Evolutionary conservation across 2,113 vertebrate genomes (phyloP).

Genomic region (Pithys albifrons): DNA sequence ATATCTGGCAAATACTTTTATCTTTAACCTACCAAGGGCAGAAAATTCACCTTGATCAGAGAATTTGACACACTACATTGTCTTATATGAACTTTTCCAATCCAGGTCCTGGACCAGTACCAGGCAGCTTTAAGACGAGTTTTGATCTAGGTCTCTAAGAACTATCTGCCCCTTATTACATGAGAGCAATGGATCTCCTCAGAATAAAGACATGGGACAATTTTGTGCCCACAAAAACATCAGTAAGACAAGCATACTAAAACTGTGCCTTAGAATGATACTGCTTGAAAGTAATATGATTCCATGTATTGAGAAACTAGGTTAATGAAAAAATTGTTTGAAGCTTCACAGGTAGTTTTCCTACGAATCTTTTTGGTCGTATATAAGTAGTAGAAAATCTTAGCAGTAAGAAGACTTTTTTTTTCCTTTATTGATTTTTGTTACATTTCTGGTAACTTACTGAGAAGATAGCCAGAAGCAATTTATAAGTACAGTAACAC

Average conservation of each 20-base stretch:
- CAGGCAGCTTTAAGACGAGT: background rate
- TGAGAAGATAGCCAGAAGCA: conserved; percentile 34
- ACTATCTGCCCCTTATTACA: background rate
- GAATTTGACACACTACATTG: background rate
- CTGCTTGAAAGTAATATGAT: background rate
- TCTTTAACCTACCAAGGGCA: background rate
- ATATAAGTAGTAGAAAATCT: conserved; percentile 21
- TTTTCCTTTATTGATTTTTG: conserved; percentile 13
- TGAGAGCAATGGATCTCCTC: background rate
- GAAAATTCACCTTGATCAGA: background rate
- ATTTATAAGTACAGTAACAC: conserved; percentile 20
- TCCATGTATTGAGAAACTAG: background rate
- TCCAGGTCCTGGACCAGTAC: background rate
- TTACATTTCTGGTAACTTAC: conserved; percentile 37
- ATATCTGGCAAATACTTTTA: background rate
- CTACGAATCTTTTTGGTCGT: background rate
- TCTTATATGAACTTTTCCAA: background rate
- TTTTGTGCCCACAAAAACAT: background rate
- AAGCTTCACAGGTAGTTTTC: background rate
- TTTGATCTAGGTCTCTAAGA: background rate
- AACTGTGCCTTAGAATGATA: background rate
- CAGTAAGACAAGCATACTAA: background rate
- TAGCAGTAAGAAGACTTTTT: background rate
- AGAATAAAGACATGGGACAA: background rate
- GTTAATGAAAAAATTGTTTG: background rate